Conservation (phyloP, 23 tunicate genomes). For the Halocynthia aurantium region DNA sequence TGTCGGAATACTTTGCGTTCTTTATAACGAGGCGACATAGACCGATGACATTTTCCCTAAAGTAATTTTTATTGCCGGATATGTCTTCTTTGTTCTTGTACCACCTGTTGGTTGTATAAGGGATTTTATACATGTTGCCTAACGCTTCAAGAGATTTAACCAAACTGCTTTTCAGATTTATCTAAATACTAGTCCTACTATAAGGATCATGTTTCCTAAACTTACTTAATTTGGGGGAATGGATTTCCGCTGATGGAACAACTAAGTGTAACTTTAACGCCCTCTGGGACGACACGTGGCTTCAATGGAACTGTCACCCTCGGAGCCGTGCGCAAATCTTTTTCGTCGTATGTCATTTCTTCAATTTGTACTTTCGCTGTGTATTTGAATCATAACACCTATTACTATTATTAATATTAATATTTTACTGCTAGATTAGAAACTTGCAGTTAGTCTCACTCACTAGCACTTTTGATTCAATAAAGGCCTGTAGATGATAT, state of each 20-base stretch:
- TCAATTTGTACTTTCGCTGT: constrained; percentile 70
- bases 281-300: constrained; percentile 74
- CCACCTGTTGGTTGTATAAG: constrained; percentile 44
- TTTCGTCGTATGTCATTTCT: constrained; percentile 68
- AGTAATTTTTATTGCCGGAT: constrained; percentile 54
- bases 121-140: too few species aligned
- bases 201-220: neutral
- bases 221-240: constrained; percentile 54
- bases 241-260: constrained; percentile 92
- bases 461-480: too few species aligned
- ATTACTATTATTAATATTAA: too few species aligned
- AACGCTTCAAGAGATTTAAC: too few species aligned
- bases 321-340: constrained; percentile 82
- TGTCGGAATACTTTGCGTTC: constrained; percentile 40
- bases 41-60: constrained; percentile 91
- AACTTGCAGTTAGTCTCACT: too few species aligned
- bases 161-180: too few species aligned
- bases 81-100: constrained; percentile 62
- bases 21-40: constrained; percentile 74
- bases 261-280: constrained; percentile 90
- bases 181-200: too few species aligned
- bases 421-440: too few species aligned
- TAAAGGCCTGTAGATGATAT: too few species aligned
- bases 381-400: neutral
- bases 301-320: constrained; percentile 69